These are phyloP conservation scores for Lasioglossum morio DNA, from an alignment of 2,888 invertebrate species.

Conservation along the genomic window DNA sequence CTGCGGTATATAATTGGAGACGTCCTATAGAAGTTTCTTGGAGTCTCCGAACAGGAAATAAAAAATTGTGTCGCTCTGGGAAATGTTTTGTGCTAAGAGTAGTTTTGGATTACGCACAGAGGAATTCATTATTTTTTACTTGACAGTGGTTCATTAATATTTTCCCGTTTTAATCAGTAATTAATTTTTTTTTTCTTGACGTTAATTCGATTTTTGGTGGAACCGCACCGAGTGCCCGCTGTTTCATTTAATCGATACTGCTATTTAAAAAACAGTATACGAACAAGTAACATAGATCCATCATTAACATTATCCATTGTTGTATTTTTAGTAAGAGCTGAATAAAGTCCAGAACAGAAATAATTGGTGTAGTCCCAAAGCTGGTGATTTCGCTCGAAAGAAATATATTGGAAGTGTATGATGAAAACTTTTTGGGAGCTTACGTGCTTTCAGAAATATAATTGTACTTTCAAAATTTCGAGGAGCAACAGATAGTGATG, in stretches of 20 bases:
- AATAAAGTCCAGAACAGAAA: background rate
- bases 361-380: background rate
- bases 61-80: background rate
- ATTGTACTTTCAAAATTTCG: background rate
- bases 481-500: too few species aligned
- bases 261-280: slow-evolving; percentile 15
- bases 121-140: background rate
- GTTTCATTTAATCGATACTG: slow-evolving; percentile 21
- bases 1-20: slow-evolving; percentile 24
- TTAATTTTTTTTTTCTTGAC: slow-evolving; percentile 3
- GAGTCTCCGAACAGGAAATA: background rate
- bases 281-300: slow-evolving; percentile 8
- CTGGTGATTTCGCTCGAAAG: background rate
- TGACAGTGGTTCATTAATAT: background rate
- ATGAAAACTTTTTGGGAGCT: background rate
- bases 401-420: background rate
- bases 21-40: slow-evolving; percentile 27
- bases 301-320: background rate
- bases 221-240: background rate
- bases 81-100: slow-evolving; percentile 18
- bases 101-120: slow-evolving; percentile 11
- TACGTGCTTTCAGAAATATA: background rate
- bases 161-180: background rate
- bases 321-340: background rate
- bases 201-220: slow-evolving; percentile 14